A percentile compares a stretch with the other conserved stretches of the same genome.
These are phyloP conservation scores for Thunnus thynnus DNA, from an alignment of 2,113 vertebrate genomes.

Conservation along the genomic window DNA sequence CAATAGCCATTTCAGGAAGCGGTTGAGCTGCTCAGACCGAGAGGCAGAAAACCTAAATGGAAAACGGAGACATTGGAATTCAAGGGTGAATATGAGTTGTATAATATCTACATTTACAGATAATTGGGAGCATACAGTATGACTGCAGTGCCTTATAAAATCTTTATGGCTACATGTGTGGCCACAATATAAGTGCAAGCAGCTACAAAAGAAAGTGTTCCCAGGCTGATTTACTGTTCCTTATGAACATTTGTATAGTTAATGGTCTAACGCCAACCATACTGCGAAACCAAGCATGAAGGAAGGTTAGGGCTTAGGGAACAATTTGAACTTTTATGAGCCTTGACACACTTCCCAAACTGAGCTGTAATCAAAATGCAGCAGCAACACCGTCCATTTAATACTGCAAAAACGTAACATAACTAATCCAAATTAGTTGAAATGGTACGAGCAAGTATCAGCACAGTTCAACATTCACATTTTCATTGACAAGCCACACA, in stretches of 20 bases:
- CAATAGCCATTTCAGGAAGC: conserved; percentile 69
- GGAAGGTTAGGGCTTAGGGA: conserved; percentile 64
- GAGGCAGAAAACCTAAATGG: conserved; percentile 70
- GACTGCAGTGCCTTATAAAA: conserved; percentile 66
- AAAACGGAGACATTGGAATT: conserved; percentile 73
- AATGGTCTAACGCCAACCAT: conserved; percentile 63
- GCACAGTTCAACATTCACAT: conserved; percentile 14
- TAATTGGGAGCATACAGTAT: conserved; percentile 73
- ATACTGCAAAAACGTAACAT: conserved; percentile 25
- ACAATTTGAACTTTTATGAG: conserved; percentile 73
- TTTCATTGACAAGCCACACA: conserved; percentile 57
- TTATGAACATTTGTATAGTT: conserved; percentile 70
- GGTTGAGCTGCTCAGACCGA: conserved; percentile 67
- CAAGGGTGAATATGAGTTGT: conserved; percentile 70
- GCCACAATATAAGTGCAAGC: conserved; percentile 49
- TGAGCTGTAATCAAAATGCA: conserved; percentile 57
- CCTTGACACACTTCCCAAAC: conserved; percentile 64
- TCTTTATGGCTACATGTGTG: conserved; percentile 55
- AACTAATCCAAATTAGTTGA: conserved; percentile 56
- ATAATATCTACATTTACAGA: conserved; percentile 81
- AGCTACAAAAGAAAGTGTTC: conserved; percentile 47
- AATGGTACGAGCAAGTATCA: conserved; percentile 36
- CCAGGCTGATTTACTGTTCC: conserved; percentile 66
- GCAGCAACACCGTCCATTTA: conserved; percentile 46
- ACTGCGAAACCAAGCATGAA: conserved; percentile 70